A percentile compares a stretch with the other conserved stretches of the same genome.
Conservation (phyloP, 2,113 vertebrate genomes). For the Salvelinus namaycush region DNA sequence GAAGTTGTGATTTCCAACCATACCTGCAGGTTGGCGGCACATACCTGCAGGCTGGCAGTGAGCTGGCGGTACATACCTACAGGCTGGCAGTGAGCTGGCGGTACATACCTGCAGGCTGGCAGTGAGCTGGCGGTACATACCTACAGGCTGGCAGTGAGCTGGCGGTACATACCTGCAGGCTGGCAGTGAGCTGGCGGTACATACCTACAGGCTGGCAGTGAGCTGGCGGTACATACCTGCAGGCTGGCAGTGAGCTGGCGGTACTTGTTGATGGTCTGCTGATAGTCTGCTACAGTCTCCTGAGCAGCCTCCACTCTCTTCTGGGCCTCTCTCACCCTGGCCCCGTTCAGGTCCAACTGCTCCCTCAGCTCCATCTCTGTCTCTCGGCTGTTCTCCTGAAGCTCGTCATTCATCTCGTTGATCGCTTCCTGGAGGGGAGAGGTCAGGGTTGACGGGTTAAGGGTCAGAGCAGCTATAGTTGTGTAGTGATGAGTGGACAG, state of each 20-base stretch:
- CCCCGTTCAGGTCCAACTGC: conserved; percentile 86
- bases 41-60: too few species aligned
- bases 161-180: too few species aligned
- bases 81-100: too few species aligned
- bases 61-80: too few species aligned
- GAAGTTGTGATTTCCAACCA: not conserved
- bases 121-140: too few species aligned
- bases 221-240: conserved; percentile 73
- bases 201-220: too few species aligned
- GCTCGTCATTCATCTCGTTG: conserved; percentile 99
- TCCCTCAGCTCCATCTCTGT: conserved; percentile 96
- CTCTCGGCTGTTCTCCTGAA: conserved; percentile 93
- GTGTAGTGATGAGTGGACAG: too few species aligned
- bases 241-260: conserved; percentile 87
- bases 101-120: too few species aligned
- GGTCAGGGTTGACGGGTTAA: not conserved
- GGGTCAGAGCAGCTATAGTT: too few species aligned
- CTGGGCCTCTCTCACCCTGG: conserved; percentile 85
- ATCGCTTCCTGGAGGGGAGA: conserved; percentile 86
- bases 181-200: too few species aligned
- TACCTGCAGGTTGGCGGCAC: conserved; percentile 93
- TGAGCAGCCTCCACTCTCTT: conserved; percentile 92
- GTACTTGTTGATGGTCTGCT: conserved; percentile 96
- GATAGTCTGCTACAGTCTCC: conserved; percentile 94
- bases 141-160: too few species aligned